Conservation (phyloP, 2,888 invertebrate species). For the Nemurella pictetii region DNA sequence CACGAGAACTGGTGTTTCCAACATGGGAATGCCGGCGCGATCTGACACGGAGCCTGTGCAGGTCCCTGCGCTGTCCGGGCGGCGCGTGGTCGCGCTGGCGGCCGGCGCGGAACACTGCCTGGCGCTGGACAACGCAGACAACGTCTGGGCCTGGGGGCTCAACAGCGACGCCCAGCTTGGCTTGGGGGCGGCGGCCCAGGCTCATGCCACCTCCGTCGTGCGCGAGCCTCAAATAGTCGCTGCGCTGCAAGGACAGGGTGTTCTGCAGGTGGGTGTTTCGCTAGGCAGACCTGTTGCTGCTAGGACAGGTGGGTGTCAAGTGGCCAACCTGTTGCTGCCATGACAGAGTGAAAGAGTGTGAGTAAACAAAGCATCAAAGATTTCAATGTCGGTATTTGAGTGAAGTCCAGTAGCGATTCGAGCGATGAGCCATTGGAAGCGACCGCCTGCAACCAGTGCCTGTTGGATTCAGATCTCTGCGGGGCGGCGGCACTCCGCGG, state of each 20-base stretch:
- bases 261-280: constrained; percentile 54
- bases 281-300: too few species aligned
- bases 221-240: constrained; percentile 60
- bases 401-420: too few species aligned
- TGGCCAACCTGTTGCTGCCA: too few species aligned
- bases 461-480: constrained; percentile 57
- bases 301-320: too few species aligned
- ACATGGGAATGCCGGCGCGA: too few species aligned
- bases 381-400: too few species aligned
- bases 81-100: constrained; percentile 60
- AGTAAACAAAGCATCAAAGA: too few species aligned
- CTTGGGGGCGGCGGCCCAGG: constrained; percentile 53
- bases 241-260: constrained; percentile 57
- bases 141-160: constrained; percentile 66
- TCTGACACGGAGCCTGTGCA: constrained; percentile 38
- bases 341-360: too few species aligned
- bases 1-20: too few species aligned
- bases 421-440: too few species aligned
- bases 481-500: constrained; percentile 64
- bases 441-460: too few species aligned
- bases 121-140: constrained; percentile 59
- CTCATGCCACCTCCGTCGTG: constrained; percentile 59
- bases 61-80: constrained; percentile 55
- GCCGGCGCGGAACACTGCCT: constrained; percentile 65
- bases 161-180: constrained; percentile 66